phyloP scores from a whole-genome alignment of 2,888 invertebrate genomes.

The Strigamia maritima region DNA sequence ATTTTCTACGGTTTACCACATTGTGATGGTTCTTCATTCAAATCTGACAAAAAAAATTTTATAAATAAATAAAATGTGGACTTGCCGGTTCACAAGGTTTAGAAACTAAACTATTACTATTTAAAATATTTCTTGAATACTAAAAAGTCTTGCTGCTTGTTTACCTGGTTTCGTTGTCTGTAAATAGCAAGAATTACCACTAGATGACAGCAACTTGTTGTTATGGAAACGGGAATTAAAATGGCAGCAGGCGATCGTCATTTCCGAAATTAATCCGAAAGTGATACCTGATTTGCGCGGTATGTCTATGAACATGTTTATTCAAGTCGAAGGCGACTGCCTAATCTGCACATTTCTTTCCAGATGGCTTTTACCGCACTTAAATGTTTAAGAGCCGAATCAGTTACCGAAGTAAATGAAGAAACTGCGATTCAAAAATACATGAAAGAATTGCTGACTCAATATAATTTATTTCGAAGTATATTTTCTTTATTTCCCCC shows the following conservation, averaged over 20 bases:
- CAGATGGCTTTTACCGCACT: slow-evolving; percentile 3
- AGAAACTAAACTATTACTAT: no score
- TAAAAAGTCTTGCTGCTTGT: not conserved
- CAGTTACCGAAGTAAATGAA: not conserved
- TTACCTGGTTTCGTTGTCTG: not conserved
- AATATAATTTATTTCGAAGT: slow-evolving; percentile 20
- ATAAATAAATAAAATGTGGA: not conserved
- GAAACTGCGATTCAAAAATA: slow-evolving; percentile 20
- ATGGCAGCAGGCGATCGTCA: not conserved
- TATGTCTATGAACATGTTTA: not conserved
- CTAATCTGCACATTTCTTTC: not conserved
- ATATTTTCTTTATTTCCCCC: not conserved
- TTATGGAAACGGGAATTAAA: not conserved
- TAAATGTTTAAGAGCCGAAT: not conserved
- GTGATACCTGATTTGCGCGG: not conserved
- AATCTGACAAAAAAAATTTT: not conserved
- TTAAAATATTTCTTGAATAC: not conserved
- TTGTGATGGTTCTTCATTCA: not conserved
- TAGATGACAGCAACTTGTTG: not conserved
- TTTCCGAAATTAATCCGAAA: slow-evolving; percentile 1
- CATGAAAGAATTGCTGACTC: slow-evolving; percentile 6
- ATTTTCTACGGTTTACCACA: no score
- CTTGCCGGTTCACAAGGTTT: no score
- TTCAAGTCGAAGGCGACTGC: not conserved
- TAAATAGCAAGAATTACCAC: not conserved